Conservation (phyloP, 2,888 invertebrate species). For the Nycteola revayana region DNA sequence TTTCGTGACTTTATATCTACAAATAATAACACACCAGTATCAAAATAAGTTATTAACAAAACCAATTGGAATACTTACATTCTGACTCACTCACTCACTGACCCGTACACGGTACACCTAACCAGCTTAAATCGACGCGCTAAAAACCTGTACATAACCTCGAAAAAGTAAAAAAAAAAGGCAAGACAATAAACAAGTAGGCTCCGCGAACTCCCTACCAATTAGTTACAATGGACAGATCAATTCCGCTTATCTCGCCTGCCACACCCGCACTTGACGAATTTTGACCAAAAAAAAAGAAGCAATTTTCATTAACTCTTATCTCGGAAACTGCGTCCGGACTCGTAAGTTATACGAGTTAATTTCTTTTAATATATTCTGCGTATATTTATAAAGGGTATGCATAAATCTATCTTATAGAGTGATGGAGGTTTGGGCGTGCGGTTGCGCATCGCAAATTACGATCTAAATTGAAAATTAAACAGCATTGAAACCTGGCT, state of each 20-base stretch:
- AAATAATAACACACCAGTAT: too few species aligned
- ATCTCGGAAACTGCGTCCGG: slow-evolving; percentile 51
- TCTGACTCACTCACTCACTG: too few species aligned
- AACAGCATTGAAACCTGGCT: slow-evolving; percentile 53
- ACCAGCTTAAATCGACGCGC: too few species aligned
- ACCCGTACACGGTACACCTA: too few species aligned
- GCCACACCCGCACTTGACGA: slow-evolving; percentile 52
- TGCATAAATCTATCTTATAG: slow-evolving; percentile 75
- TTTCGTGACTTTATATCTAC: too few species aligned
- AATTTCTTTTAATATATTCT: slow-evolving; percentile 77
- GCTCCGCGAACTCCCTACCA: slow-evolving; percentile 27
- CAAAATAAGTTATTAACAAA: too few species aligned
- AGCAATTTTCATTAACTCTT: slow-evolving; percentile 73
- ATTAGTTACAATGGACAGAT: slow-evolving; percentile 43
- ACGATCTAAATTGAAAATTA: slow-evolving; percentile 83
- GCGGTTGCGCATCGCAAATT: slow-evolving; percentile 77
- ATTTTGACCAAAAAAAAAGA: slow-evolving; percentile 59
- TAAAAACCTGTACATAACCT: not conserved
- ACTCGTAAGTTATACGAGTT: slow-evolving; percentile 71
- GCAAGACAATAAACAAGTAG: slow-evolving; percentile 26
- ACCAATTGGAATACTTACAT: too few species aligned
- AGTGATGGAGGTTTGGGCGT: slow-evolving; percentile 78
- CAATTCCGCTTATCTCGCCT: slow-evolving; percentile 63
- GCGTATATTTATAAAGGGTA: slow-evolving; percentile 42
- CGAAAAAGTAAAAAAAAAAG: slow-evolving; percentile 7